Conservation (phyloP, 2,113 vertebrate species). For the Centropus unirufus region DNA sequence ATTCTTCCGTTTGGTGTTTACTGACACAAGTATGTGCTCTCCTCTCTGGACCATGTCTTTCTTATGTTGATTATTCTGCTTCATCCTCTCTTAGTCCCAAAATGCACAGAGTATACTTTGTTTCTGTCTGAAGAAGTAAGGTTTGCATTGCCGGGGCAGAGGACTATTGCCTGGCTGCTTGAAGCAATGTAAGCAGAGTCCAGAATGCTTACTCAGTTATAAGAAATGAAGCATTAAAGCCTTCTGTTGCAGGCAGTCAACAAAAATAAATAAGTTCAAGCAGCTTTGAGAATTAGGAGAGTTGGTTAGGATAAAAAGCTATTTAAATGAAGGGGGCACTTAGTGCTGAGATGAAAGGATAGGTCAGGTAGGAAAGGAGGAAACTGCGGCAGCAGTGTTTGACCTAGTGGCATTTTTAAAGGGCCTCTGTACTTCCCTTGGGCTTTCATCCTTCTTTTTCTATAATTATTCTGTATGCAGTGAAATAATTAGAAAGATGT, state of each 20-base stretch:
- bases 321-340: background rate
- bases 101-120: background rate
- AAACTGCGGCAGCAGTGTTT: background rate
- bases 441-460: background rate
- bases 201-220: background rate
- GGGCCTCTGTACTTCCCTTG: background rate
- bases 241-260: background rate
- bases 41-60: background rate
- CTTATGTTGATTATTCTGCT: background rate
- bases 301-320: background rate
- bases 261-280: slow-evolving; percentile 7
- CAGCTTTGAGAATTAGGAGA: background rate
- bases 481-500: background rate
- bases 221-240: background rate
- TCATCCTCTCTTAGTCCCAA: background rate
- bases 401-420: background rate
- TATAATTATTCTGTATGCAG: background rate
- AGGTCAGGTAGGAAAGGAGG: background rate
- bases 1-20: background rate
- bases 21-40: background rate
- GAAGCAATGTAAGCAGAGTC: background rate
- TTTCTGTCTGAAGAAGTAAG: background rate
- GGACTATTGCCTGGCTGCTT: background rate
- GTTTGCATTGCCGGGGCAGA: background rate
- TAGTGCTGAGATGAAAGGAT: background rate